Percentiles rank a stretch among this genome's conserved stretches.
Conservation (phyloP, 1,140 invertebrate genomes). For the Listronotus bonariensis region DNA sequence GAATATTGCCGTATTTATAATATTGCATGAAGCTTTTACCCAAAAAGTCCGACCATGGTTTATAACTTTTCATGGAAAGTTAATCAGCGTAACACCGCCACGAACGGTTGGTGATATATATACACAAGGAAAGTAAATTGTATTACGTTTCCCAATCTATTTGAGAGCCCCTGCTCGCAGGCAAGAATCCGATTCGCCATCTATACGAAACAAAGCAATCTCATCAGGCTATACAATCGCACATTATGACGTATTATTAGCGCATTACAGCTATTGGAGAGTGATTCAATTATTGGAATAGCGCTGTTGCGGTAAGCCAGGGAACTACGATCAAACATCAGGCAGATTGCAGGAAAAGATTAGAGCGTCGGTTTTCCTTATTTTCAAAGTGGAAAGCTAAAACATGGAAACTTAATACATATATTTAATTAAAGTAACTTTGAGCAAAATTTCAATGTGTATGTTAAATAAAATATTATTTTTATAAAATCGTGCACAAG, state of each 20-base stretch:
- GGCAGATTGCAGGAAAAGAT: slow-evolving; percentile 44
- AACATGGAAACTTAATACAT: slow-evolving; percentile 22
- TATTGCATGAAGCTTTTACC: not conserved
- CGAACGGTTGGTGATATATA: slow-evolving; percentile 34
- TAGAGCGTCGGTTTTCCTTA: slow-evolving; percentile 25
- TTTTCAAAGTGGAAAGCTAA: slow-evolving; percentile 25
- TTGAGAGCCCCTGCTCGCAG: slow-evolving; percentile 47
- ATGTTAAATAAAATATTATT: no score
- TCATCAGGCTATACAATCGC: slow-evolving; percentile 57
- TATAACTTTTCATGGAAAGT: slow-evolving; percentile 35
- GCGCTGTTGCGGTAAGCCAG: slow-evolving; percentile 53
- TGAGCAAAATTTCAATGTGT: slow-evolving; percentile 1
- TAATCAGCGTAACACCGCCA: slow-evolving; percentile 36
- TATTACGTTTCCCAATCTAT: slow-evolving; percentile 54
- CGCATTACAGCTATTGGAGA: slow-evolving; percentile 57
- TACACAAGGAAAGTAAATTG: slow-evolving; percentile 48
- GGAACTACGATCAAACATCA: slow-evolving; percentile 53
- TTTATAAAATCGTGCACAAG: no score
- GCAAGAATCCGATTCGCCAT: slow-evolving; percentile 41
- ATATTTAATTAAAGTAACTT: slow-evolving; percentile 29
- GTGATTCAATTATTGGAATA: slow-evolving; percentile 59
- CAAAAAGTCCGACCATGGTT: slow-evolving; percentile 24
- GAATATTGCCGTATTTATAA: no score
- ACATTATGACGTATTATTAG: slow-evolving; percentile 56
- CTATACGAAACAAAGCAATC: slow-evolving; percentile 57